Percentiles rank a stretch among this genome's conserved stretches.
phyloP scores from a whole-genome alignment of 1,140 invertebrate genomes.

The Parapsyche elsis region DNA sequence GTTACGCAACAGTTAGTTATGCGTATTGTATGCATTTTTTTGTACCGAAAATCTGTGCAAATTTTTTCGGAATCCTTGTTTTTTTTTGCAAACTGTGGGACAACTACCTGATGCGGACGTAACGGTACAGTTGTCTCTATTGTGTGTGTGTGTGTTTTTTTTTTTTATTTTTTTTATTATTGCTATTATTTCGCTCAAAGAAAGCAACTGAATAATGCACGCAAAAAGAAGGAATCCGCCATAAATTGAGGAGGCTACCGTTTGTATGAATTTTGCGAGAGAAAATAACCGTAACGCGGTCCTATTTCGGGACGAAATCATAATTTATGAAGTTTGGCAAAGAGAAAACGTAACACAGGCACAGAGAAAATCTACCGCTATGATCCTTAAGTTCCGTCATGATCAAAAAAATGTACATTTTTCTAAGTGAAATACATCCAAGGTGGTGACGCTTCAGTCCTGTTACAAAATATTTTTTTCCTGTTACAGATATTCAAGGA shows the following conservation, averaged over 20 bases:
- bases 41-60: too few species aligned
- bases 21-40: too few species aligned
- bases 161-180: background rate
- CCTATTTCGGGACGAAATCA: background rate
- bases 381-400: too few species aligned
- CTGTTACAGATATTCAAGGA: too few species aligned
- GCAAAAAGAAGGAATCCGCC: slow-evolving; percentile 6
- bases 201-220: slow-evolving; percentile 2
- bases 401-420: too few species aligned
- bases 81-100: background rate
- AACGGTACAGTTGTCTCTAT: background rate
- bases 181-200: background rate
- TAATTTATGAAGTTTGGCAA: slow-evolving; percentile 6
- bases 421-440: too few species aligned
- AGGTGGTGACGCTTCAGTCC: too few species aligned
- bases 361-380: background rate
- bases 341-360: background rate
- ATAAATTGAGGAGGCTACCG: background rate
- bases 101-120: background rate
- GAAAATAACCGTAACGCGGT: background rate
- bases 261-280: slow-evolving; percentile 7
- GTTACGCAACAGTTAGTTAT: too few species aligned
- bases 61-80: background rate
- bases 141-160: background rate
- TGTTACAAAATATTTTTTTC: too few species aligned